These are phyloP conservation scores for Dendrophyllia cribrosa DNA, from an alignment of 64 coral and sea anemone species.

Conservation along the genomic window DNA sequence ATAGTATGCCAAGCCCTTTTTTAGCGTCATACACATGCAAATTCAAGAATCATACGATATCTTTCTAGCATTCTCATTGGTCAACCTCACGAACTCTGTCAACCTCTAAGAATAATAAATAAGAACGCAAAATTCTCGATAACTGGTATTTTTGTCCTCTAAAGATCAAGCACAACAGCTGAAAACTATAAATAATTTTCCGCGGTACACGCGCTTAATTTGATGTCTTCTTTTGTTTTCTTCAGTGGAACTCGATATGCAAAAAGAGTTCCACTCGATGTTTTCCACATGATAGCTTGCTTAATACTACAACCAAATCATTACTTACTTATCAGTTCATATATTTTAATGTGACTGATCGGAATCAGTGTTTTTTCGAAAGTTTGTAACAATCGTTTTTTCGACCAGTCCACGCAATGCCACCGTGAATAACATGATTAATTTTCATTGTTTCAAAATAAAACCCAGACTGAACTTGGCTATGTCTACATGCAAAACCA, in stretches of 20 bases:
- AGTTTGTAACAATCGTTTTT: neutral
- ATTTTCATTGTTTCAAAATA: too few relatives aligned
- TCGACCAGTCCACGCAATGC: neutral
- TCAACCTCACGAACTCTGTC: neutral
- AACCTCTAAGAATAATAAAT: neutral
- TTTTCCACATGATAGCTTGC: neutral
- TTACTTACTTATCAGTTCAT: neutral
- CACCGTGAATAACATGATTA: too few relatives aligned
- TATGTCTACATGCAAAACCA: too few relatives aligned
- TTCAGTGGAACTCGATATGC: too few relatives aligned
- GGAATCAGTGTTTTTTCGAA: neutral
- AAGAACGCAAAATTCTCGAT: neutral
- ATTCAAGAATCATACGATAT: slow-evolving; percentile 39
- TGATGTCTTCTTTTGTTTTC: too few relatives aligned
- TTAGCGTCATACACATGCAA: neutral
- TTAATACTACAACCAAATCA: neutral
- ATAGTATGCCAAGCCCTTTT: slow-evolving; percentile 28
- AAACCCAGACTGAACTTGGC: too few relatives aligned
- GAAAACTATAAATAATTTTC: too few relatives aligned
- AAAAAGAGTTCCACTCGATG: neutral
- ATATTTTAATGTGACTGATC: neutral
- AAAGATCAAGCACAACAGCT: too few relatives aligned
- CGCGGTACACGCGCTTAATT: too few relatives aligned
- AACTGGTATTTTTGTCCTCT: too few relatives aligned
- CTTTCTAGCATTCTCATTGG: slow-evolving; percentile 10